phyloP scores from a whole-genome alignment of 2,113 vertebrate species.

The Rhineura floridana region DNA sequence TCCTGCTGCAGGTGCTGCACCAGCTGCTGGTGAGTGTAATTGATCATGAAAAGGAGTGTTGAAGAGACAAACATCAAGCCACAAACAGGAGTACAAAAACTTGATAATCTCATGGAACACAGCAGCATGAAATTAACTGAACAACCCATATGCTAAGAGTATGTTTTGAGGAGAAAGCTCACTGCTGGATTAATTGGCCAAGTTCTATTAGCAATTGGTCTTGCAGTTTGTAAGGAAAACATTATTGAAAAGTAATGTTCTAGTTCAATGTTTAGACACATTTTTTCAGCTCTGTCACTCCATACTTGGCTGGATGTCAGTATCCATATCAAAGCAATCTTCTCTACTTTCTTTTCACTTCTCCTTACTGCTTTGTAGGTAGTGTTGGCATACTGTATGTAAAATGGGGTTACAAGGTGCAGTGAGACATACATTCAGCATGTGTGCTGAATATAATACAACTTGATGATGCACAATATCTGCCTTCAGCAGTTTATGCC shows the following conservation, averaged over 20 bases:
- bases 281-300: not conserved
- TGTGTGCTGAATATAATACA: not conserved
- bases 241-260: not conserved
- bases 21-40: slow-evolving; percentile 72
- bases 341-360: not conserved
- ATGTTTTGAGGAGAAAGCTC: not conserved
- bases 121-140: not conserved
- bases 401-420: not conserved
- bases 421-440: not conserved
- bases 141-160: not conserved
- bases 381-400: not conserved
- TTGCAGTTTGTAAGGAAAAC: not conserved
- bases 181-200: not conserved
- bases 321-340: too few species aligned
- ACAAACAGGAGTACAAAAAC: not conserved
- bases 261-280: not conserved
- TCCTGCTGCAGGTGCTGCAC: slow-evolving; percentile 80
- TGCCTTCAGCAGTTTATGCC: not conserved
- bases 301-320: not conserved
- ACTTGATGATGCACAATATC: not conserved
- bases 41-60: not conserved
- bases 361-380: not conserved
- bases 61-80: accelerated
- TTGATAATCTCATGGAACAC: accelerated
- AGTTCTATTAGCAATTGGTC: not conserved